Base-by-base conservation (phyloP, 2,797 vertebrate species). In the Callimico goeldii region DNA sequence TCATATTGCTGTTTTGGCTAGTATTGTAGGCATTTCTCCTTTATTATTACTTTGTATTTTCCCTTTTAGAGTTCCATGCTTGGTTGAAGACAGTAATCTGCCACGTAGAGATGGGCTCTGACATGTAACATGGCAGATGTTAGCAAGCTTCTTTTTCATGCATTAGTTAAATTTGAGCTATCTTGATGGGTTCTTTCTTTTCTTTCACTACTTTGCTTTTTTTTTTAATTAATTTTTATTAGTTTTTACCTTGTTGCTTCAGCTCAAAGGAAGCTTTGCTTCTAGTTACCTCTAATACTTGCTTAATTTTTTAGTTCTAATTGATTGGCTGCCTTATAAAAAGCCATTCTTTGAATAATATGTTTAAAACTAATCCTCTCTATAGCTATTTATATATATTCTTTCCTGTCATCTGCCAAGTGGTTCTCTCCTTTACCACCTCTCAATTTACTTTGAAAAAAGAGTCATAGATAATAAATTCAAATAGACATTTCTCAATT, bases 391-490 rank as follows among this genome's bases (percentile, higher is more conserved):
- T 72, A 50, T 80, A 36, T 79, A 64, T 75, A 4, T 79, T 58
- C 15, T 79, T 92, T 94, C 67, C 80, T 24, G 90, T 77, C 85
- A 70, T 81, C 39, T 94, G 50, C 36, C 24, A 72, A 41, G 30
- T 12, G 20, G 5, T 67, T 17, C 58, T 81, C 70, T 88, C 30
- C 33, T 86, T 93, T 8, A 33, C 17, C 4, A 80, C 7, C 22
- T 50, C 55, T 67, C 39, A 46, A 20, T 70, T 90, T 88, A 84
- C 86, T 96, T 80, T 95, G 55, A 28, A 70, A 93, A 92, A 72
- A 86, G 36, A n/a, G 10, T 84, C 24, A 36, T 48, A n/a, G 36
- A 55, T 92, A 84, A 50, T 81, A 67, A 52, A 48, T 85, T 95
- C 26, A 94, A 67, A 57, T 88, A 61, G 73, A 91, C 13, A 73